Conservation (phyloP, 92 coral and sea anemone genomes). For the Diadumene lineata region DNA sequence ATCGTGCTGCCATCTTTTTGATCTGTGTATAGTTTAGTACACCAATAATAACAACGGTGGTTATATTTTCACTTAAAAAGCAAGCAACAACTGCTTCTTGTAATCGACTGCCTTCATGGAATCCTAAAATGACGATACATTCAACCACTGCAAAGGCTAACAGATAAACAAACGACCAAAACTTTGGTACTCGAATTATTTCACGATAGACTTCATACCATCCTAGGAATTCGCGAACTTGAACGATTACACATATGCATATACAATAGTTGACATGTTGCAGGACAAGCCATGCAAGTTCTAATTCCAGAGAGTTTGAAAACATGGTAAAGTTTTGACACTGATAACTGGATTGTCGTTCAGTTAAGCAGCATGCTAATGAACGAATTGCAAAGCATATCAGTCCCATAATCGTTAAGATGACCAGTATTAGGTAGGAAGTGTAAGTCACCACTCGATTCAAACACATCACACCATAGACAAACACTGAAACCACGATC, state of each 20-base stretch:
- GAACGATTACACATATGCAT: neutral
- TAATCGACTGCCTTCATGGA: constrained; percentile 3
- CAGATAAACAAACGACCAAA: constrained; percentile 35
- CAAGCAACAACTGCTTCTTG: constrained; percentile 26
- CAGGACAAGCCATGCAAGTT: constrained; percentile 44
- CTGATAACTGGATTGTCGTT: constrained; percentile 34
- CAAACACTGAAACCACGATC: too few relatives aligned
- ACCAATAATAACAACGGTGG: constrained; percentile 20
- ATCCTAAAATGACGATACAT: constrained; percentile 20
- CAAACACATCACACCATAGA: too few relatives aligned
- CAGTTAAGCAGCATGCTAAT: constrained; percentile 42
- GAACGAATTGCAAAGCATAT: constrained; percentile 40
- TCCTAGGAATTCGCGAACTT: constrained; percentile 47
- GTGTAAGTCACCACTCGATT: too few relatives aligned
- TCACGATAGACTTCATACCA: constrained; percentile 11
- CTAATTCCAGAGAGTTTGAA: constrained; percentile 43
- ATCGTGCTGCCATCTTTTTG: constrained; percentile 7
- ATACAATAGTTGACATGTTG: constrained; percentile 16
- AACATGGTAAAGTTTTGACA: constrained; percentile 38
- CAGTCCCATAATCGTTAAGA: constrained; percentile 34
- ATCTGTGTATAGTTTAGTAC: constrained; percentile 44
- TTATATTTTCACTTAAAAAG: constrained; percentile 36
- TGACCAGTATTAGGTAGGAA: too few relatives aligned
- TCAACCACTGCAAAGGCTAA: constrained; percentile 20
- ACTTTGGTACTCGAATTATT: constrained; percentile 38